Conservation (phyloP, 1,140 invertebrate genomes). For the Drosophila biarmipes region DNA sequence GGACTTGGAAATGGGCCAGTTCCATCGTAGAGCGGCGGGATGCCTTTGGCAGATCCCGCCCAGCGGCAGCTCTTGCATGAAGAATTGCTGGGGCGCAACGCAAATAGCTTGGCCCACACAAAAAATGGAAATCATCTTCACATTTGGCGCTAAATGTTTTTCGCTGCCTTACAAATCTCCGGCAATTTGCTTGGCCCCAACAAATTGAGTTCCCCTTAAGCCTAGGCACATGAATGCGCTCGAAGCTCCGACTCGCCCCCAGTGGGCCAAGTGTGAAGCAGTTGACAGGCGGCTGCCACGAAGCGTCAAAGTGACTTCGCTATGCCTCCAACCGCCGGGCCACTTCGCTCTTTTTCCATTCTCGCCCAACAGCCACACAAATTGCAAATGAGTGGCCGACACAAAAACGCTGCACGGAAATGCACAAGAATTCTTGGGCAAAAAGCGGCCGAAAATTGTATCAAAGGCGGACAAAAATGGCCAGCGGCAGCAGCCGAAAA, state of each 20-base stretch:
- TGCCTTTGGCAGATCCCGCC: slow-evolving; percentile 27
- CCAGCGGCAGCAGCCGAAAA: slow-evolving; percentile 42
- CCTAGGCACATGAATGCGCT: slow-evolving; percentile 35
- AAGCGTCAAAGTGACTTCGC: slow-evolving; percentile 73
- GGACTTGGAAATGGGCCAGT: slow-evolving; percentile 24
- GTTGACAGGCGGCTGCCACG: slow-evolving; percentile 77
- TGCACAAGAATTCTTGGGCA: slow-evolving; percentile 76
- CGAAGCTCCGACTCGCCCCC: slow-evolving; percentile 25
- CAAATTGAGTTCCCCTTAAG: slow-evolving; percentile 48
- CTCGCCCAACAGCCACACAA: slow-evolving; percentile 41
- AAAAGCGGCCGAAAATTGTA: slow-evolving; percentile 72
- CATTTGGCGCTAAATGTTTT: slow-evolving; percentile 57
- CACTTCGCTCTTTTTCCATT: slow-evolving; percentile 18
- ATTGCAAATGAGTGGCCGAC: slow-evolving; percentile 71
- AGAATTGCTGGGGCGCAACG: slow-evolving; percentile 54
- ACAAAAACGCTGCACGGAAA: slow-evolving; percentile 73
- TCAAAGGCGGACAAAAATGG: slow-evolving; percentile 49
- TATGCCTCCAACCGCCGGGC: slow-evolving; percentile 25
- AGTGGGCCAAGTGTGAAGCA: slow-evolving; percentile 72
- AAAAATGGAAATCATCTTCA: slow-evolving; percentile 54
- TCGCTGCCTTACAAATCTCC: slow-evolving; percentile 58
- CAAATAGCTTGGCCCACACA: slow-evolving; percentile 14
- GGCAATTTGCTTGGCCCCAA: slow-evolving; percentile 49
- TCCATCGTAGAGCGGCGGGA: slow-evolving; percentile 12
- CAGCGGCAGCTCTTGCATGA: slow-evolving; percentile 52